phyloP scores from a whole-genome alignment of 2,113 vertebrate species.

The Psammodynastes pulverulentus region DNA sequence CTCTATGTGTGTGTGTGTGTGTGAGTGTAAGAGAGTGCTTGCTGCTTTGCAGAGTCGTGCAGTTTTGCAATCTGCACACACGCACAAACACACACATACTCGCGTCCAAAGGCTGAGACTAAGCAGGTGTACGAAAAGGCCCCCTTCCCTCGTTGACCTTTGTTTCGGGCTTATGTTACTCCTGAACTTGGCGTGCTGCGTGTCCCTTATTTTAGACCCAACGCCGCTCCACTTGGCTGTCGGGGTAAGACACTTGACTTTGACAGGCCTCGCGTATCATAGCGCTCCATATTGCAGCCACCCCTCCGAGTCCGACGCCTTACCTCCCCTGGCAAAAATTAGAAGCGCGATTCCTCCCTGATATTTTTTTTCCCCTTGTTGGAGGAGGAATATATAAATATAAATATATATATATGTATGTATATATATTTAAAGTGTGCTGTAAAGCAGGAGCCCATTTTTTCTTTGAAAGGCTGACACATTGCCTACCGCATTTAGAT shows the following conservation, averaged over 20 bases:
- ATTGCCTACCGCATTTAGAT: conserved; percentile 77
- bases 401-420: no score
- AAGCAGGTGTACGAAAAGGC: conserved; percentile 60
- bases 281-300: background rate
- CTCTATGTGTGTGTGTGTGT: background rate
- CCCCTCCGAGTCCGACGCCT: background rate
- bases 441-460: conserved; percentile 54
- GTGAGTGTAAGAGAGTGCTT: background rate
- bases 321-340: background rate
- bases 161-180: conserved; percentile 17
- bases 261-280: background rate
- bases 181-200: conserved; percentile 11
- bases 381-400: no score
- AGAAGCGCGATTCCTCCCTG: background rate
- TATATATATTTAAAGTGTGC: background rate
- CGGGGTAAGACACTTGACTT: background rate
- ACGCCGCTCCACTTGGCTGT: background rate
- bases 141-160: conserved; percentile 35
- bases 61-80: conserved; percentile 11
- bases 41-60: conserved; percentile 32
- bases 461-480: conserved; percentile 77
- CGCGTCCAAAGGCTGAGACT: background rate
- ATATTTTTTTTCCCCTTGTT: background rate
- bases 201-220: conserved; percentile 15
- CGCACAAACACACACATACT: background rate